A percentile compares a stretch with the other conserved stretches of the same genome.
These are phyloP conservation scores for Lasius platythorax DNA, from an alignment of 2,888 invertebrate genomes.

Conservation along the genomic window DNA sequence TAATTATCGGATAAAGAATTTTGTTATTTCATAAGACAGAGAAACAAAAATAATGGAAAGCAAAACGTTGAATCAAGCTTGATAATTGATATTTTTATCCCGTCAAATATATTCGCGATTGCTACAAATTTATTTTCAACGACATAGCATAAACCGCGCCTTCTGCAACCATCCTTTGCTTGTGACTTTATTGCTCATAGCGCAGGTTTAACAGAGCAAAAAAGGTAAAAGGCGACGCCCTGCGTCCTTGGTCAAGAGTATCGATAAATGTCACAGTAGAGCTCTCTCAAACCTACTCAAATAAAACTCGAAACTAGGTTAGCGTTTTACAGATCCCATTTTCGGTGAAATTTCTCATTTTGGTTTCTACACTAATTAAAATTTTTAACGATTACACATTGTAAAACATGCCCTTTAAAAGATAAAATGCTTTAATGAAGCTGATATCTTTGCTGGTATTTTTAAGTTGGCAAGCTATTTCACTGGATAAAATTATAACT, in stretches of 20 bases:
- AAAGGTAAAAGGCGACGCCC: constrained; percentile 70
- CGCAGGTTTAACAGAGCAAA: constrained; percentile 56
- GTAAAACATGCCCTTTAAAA: background rate
- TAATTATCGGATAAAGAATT: background rate
- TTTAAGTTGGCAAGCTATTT: background rate
- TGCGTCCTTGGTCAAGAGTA: constrained; percentile 63
- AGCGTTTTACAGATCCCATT: constrained; percentile 56
- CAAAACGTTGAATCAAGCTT: background rate
- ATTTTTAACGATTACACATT: constrained; percentile 14
- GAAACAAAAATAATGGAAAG: background rate
- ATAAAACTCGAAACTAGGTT: constrained; percentile 73
- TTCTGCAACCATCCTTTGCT: constrained; percentile 50
- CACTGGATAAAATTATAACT: background rate
- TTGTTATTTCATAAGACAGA: background rate
- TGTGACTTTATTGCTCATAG: constrained; percentile 58
- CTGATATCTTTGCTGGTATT: background rate
- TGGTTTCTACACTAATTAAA: constrained; percentile 53
- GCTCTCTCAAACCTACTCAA: constrained; percentile 64
- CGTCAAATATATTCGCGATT: background rate
- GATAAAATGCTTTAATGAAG: background rate
- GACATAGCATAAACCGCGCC: constrained; percentile 48
- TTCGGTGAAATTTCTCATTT: constrained; percentile 60
- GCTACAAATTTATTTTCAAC: constrained; percentile 46
- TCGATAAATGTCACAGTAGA: constrained; percentile 71
- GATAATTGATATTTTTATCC: background rate